Evolutionary conservation across 2,888 invertebrate species (phyloP), one percentile per base, ranked within the genome.

Genomic region (Agonopterix heracliana): DNA sequence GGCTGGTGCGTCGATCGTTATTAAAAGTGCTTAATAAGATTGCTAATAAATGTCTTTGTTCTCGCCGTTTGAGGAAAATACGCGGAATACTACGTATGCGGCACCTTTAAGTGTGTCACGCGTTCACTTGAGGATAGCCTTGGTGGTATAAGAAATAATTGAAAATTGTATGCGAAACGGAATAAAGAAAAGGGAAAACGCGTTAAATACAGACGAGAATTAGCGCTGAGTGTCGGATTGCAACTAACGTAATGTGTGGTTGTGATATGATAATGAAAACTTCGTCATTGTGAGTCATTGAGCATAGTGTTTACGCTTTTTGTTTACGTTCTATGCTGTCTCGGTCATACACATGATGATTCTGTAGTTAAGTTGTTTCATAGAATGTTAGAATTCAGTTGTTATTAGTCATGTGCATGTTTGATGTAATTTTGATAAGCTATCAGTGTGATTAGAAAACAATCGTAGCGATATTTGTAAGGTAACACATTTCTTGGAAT

Each of bases 251-350:
- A 71, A 71, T 64, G 71, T 72, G 72, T 65, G 68, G 65, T 72
- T 72, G 79, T 81, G 83, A 82, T 81, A 85, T 86, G 85, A 86
- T 88, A 85, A 87, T 84, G 84, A 85, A 75, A 72, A 73, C 77
- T 72, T 76, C 82, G 81, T 84, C 85, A 85, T 84, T 73, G 87
- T 88, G 88, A 88, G 86, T 88, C 88, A 88, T 73, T 74, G 66
- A 75, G 65, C 72, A 74, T 76, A 68, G 66, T 84, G 84, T 84
- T 81, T 83, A 81, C 75, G 77, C 80, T 85, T 83, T 71, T 77
- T 86, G 83, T 86, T 86, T 84, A 84, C 81, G 65, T 75, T 77
- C 61, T 56, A 68, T 60, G 61, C 66, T 68, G 64, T 68, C 67
- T 71, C 60, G 64, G 60, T 60, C 57, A 63, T 59, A 69, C 63